phyloP scores from a whole-genome alignment of 2,113 vertebrate genomes.

The Xenus cinereus region DNA sequence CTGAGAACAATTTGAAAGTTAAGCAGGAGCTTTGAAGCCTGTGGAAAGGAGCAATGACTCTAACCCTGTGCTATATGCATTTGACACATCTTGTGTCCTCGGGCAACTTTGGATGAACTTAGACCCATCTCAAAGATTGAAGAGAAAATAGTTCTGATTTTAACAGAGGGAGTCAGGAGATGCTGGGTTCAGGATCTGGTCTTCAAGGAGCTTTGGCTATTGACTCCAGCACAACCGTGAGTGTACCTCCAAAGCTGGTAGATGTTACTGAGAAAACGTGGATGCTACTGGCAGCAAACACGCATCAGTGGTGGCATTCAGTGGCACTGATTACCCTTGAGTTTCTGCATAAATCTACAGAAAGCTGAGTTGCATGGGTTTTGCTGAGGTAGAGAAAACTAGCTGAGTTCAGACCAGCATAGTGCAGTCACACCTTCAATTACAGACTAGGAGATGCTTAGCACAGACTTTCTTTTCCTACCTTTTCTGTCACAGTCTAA shows the following conservation, averaged over 20 bases:
- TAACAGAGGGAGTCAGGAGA: not conserved
- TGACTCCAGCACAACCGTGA: not conserved
- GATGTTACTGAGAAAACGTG: not conserved
- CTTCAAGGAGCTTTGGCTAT: not conserved
- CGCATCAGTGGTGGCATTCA: accelerated
- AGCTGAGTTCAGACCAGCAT: not conserved
- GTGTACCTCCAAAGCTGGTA: not conserved
- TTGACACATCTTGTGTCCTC: not conserved
- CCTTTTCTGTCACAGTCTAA: not conserved
- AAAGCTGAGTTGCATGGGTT: not conserved
- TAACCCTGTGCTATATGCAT: not conserved
- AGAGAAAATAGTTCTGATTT: not conserved
- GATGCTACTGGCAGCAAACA: not conserved
- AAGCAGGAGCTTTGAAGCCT: not conserved
- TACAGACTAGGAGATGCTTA: not conserved
- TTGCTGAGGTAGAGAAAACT: not conserved
- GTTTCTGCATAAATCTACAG: not conserved
- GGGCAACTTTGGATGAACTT: not conserved
- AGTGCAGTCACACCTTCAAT: not conserved
- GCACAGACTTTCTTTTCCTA: not conserved
- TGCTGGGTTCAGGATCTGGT: not conserved
- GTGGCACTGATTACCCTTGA: not conserved
- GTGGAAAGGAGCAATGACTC: not conserved
- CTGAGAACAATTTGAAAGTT: not conserved
- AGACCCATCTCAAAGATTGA: not conserved